Evolutionary conservation across 2,797 vertebrate species (phyloP).

Genomic region (Balearica regulorum): DNA sequence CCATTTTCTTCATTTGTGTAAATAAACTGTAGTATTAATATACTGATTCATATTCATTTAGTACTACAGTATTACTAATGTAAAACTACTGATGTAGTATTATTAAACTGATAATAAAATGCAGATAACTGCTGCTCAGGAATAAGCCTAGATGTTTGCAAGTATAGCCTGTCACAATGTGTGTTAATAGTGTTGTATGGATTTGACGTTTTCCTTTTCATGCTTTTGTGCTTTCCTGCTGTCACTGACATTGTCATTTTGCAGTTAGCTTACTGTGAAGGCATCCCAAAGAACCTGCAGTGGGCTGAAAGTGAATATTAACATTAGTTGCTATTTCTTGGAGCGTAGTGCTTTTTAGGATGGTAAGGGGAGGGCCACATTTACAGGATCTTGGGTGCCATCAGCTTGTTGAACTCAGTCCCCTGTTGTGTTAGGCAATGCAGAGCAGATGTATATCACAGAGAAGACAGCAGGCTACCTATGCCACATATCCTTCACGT

Average conservation of each 20-base stretch:
- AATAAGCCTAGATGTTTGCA: background rate
- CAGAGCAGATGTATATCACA: background rate
- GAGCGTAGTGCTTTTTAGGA: background rate
- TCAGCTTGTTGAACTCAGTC: background rate
- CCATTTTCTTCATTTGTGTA: background rate
- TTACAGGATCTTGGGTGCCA: background rate
- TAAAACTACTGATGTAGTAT: background rate
- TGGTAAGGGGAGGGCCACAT: background rate
- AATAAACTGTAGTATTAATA: background rate
- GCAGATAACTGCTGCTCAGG: background rate
- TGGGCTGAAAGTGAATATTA: background rate
- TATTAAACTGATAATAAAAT: background rate
- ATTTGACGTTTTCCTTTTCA: background rate
- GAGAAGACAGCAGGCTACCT: background rate
- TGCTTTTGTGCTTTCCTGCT: background rate
- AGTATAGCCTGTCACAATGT: background rate
- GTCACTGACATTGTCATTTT: background rate
- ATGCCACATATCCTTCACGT: fast-evolving
- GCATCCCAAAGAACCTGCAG: background rate
- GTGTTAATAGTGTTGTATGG: background rate
- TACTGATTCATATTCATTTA: background rate
- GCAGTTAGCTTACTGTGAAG: background rate
- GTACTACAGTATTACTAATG: background rate
- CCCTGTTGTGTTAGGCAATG: background rate
- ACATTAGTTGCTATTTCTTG: background rate